A percentile compares a stretch with the other conserved stretches of the same genome.
Evolutionary conservation across 2,113 vertebrate genomes (phyloP).

Genomic region (Osmerus mordax): DNA sequence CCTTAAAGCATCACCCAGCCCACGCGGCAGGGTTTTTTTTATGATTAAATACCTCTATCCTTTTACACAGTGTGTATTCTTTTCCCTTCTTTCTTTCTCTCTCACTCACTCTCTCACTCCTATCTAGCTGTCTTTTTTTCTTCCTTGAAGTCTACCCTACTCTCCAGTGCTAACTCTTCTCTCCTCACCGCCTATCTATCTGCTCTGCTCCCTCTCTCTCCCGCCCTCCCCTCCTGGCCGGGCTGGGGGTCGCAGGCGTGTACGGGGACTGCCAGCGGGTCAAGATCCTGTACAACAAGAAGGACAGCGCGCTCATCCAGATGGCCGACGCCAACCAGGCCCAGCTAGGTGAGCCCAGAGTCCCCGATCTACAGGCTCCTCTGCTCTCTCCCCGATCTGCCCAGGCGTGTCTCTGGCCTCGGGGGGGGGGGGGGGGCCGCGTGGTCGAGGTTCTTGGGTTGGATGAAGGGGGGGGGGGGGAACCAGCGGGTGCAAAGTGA

Average conservation of each 20-base stretch:
- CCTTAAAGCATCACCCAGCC: no score
- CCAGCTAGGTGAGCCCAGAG: conserved; percentile 84
- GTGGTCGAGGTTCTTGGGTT: no score
- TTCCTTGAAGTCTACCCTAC: conserved; percentile 79
- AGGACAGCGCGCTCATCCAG: conserved; percentile 98
- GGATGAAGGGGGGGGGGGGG: no score
- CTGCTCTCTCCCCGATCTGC: no score
- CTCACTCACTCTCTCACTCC: conserved; percentile 63
- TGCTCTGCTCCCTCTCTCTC: conserved; percentile 66
- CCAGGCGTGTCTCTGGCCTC: no score
- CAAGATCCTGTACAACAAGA: conserved; percentile 99
- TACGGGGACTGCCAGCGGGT: conserved; percentile 97
- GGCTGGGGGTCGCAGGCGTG: conserved; percentile 83
- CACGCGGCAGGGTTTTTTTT: conserved; percentile 60
- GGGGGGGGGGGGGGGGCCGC: no score
- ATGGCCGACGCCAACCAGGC: conserved; percentile 96
- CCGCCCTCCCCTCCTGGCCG: conserved; percentile 78
- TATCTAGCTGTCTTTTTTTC: conserved; percentile 67
- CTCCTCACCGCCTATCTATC: conserved; percentile 69
- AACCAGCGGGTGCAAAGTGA: no score
- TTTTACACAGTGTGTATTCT: conserved; percentile 80
- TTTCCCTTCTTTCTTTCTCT: conserved; percentile 78
- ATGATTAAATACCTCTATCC: conserved; percentile 77
- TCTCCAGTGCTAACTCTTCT: conserved; percentile 66
- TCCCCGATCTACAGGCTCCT: no score